These are phyloP conservation scores for Fistularia tabacaria DNA, from an alignment of 2,797 vertebrate species.

Conservation along the genomic window DNA sequence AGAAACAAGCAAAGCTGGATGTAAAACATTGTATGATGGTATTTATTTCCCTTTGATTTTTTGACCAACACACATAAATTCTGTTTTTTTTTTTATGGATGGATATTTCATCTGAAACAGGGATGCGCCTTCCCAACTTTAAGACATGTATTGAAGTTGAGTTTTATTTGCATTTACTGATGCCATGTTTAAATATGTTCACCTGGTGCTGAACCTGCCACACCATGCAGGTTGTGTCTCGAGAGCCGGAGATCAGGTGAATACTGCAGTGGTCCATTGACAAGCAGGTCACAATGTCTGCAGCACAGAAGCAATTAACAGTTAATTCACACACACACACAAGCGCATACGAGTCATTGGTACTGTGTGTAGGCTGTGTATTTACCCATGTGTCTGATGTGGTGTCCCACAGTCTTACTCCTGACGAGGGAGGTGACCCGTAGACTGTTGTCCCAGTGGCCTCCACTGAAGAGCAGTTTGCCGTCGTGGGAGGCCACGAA, in stretches of 20 bases:
- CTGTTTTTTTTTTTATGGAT: no score
- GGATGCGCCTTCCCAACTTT: no score
- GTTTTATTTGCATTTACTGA: no score
- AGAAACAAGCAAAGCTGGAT: not conserved
- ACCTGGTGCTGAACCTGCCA: conserved; percentile 96
- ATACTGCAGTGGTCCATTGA: conserved; percentile 91
- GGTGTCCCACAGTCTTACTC: conserved; percentile 86
- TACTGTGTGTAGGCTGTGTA: not conserved
- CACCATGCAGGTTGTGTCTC: conserved; percentile 94
- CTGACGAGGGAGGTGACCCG: conserved; percentile 89
- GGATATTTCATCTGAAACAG: no score
- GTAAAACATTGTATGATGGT: not conserved
- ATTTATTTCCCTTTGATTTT: no score
- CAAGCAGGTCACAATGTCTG: conserved; percentile 93
- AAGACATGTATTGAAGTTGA: no score
- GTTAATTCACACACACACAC: not conserved
- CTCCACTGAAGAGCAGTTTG: conserved; percentile 92
- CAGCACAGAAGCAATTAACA: not conserved
- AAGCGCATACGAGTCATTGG: not conserved
- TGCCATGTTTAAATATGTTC: not conserved
- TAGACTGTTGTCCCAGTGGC: conserved; percentile 97
- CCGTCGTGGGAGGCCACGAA: conserved; percentile 93
- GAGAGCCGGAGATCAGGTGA: conserved; percentile 93
- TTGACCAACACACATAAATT: no score
- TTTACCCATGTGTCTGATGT: conserved; percentile 92